These are phyloP conservation scores for Parnassius smintheus DNA, from an alignment of 2,888 invertebrate species.

Conservation along the genomic window DNA sequence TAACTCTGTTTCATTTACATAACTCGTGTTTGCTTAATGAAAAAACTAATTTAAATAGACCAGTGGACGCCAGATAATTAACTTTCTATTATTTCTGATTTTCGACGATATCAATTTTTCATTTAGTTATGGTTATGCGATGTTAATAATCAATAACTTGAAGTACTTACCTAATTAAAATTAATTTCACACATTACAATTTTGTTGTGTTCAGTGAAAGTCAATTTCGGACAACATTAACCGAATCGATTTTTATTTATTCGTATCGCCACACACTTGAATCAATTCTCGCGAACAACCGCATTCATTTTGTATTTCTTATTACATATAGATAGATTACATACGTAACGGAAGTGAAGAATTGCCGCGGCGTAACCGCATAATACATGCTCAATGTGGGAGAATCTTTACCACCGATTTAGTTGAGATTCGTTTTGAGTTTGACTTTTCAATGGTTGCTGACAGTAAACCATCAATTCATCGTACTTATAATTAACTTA, in stretches of 20 bases:
- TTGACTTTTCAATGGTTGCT: too few species aligned
- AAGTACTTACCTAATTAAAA: constrained; percentile 1
- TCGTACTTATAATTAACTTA: too few species aligned
- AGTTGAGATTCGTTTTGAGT: constrained; percentile 1
- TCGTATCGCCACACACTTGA: constrained; percentile 51
- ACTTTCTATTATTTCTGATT: constrained; percentile 20
- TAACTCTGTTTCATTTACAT: constrained; percentile 44
- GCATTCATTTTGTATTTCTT: constrained; percentile 55
- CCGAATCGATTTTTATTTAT: constrained; percentile 60
- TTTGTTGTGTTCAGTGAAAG: constrained; percentile 40
- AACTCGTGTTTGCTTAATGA: constrained; percentile 32
- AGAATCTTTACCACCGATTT: constrained; percentile 20
- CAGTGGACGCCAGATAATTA: background rate
- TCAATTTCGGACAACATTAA: constrained; percentile 44
- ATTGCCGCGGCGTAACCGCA: constrained; percentile 42
- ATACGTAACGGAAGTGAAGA: constrained; percentile 57
- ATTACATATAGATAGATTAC: constrained; percentile 62
- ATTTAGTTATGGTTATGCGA: constrained; percentile 12
- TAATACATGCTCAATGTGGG: constrained; percentile 35
- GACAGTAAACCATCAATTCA: too few species aligned
- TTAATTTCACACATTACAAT: constrained; percentile 38
- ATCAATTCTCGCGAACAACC: constrained; percentile 58
- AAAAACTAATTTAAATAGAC: constrained; percentile 19
- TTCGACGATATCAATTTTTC: constrained; percentile 11
- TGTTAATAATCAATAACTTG: constrained; percentile 2